These are phyloP conservation scores for Archaeoteleia sp. DNA, from an alignment of 2,888 invertebrate genomes.

Conservation along the genomic window DNA sequence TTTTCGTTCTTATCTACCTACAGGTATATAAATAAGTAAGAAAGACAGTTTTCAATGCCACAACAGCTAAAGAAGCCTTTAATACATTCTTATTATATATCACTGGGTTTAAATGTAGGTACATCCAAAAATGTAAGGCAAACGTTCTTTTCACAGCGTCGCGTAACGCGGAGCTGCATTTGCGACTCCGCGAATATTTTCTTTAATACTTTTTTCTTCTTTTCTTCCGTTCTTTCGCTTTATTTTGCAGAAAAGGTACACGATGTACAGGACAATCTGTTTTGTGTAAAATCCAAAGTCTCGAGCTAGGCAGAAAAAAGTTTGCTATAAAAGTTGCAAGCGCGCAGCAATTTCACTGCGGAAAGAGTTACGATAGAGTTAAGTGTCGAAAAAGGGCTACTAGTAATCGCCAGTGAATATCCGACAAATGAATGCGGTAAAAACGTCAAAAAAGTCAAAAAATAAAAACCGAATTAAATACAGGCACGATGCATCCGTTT, in stretches of 20 bases:
- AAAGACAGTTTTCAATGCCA: slow-evolving; percentile 55
- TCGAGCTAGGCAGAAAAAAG: too few species aligned
- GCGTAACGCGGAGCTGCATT: slow-evolving; percentile 18
- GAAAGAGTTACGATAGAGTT: too few species aligned
- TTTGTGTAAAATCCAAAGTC: too few species aligned
- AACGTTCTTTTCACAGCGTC: slow-evolving; percentile 63
- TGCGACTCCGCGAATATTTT: slow-evolving; percentile 7
- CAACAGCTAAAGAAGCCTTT: slow-evolving; percentile 56
- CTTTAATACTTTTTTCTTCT: slow-evolving; percentile 18
- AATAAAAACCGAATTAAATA: slow-evolving; percentile 1
- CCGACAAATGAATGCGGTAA: too few species aligned
- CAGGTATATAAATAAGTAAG: slow-evolving; percentile 54
- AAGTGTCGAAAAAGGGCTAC: slow-evolving; percentile 14
- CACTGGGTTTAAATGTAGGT: slow-evolving; percentile 66
- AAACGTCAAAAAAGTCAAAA: slow-evolving; percentile 38
- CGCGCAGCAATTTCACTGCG: slow-evolving; percentile 18
- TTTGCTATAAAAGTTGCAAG: too few species aligned
- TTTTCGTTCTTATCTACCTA: slow-evolving; percentile 55
- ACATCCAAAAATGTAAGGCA: slow-evolving; percentile 67
- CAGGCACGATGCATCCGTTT: not conserved
- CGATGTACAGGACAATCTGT: too few species aligned
- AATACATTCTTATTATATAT: slow-evolving; percentile 65
- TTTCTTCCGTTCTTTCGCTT: slow-evolving; percentile 11
- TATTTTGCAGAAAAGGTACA: too few species aligned
- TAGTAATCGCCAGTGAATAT: too few species aligned